These are phyloP conservation scores for Bilobella aurantiaca DNA, from an alignment of 1,140 invertebrate genomes.

Conservation along the genomic window DNA sequence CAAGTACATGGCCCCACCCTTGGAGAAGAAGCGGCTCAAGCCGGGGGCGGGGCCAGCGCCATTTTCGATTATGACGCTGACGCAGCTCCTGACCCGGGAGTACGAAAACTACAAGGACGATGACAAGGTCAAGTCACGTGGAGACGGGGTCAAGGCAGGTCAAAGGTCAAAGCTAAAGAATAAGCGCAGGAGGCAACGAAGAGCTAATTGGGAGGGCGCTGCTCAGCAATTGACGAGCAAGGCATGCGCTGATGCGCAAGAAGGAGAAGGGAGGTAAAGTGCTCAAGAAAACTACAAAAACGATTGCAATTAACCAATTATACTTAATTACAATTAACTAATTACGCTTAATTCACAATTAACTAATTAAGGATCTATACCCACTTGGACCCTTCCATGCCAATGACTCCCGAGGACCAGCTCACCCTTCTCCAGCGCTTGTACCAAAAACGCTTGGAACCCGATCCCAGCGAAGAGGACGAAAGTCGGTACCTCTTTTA, in stretches of 20 bases:
- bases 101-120: background rate
- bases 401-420: constrained; percentile 28
- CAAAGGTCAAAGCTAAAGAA: background rate
- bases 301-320: background rate
- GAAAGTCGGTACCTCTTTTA: constrained; percentile 22
- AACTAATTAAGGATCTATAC: constrained; percentile 12
- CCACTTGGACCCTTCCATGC: constrained; percentile 3
- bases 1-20: constrained; percentile 43
- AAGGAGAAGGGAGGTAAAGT: constrained; percentile 4
- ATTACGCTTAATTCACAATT: constrained; percentile 3
- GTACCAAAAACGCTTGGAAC: background rate
- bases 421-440: constrained; percentile 36
- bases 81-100: constrained; percentile 10
- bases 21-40: constrained; percentile 38
- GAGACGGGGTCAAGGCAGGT: background rate
- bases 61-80: constrained; percentile 35
- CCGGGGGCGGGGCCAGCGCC: constrained; percentile 33
- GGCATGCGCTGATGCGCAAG: background rate
- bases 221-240: background rate
- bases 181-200: background rate
- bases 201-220: no score
- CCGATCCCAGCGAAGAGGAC: constrained; percentile 14
- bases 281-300: no score
- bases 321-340: background rate
- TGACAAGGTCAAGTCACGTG: background rate